These are phyloP conservation scores for Eristalis arbustorum DNA, from an alignment of 2,888 invertebrate genomes.

Conservation along the genomic window DNA sequence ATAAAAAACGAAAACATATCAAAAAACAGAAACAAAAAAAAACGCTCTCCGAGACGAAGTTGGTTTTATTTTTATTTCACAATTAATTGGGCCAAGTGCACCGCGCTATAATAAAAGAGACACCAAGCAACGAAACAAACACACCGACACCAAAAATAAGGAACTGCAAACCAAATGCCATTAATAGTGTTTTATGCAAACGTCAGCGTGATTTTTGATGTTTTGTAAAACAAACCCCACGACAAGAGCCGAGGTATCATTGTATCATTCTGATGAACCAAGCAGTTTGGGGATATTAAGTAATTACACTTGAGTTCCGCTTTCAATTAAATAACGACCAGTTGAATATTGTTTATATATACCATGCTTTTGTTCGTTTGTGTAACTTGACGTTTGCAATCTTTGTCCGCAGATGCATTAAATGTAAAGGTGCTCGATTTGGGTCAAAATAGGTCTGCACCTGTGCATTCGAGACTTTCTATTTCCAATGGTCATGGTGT, in stretches of 20 bases:
- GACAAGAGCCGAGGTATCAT: constrained; percentile 40
- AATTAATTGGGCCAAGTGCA: constrained; percentile 69
- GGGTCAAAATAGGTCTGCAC: constrained; percentile 46
- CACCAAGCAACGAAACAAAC: not conserved
- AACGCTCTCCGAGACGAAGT: constrained; percentile 16
- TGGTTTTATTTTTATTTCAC: constrained; percentile 55
- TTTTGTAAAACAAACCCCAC: constrained; percentile 42
- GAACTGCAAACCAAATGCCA: constrained; percentile 44
- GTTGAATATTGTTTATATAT: constrained; percentile 48
- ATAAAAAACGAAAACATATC: constrained; percentile 15
- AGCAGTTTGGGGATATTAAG: constrained; percentile 57
- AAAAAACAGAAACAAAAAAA: too few species aligned
- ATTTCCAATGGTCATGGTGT: not conserved
- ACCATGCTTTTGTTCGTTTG: constrained; percentile 2
- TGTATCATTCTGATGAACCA: constrained; percentile 12
- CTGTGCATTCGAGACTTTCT: constrained; percentile 30
- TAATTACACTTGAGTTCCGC: constrained; percentile 68
- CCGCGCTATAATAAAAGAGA: constrained; percentile 3
- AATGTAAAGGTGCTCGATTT: constrained; percentile 38
- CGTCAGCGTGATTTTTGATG: constrained; percentile 21
- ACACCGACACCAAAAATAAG: constrained; percentile 49
- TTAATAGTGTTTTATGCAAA: constrained; percentile 55
- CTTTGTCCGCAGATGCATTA: constrained; percentile 39
- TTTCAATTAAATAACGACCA: constrained; percentile 64
- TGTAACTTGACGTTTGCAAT: constrained; percentile 5